Conservation (phyloP, 2,888 invertebrate species). For the Caenorhabditis wallacei region DNA sequence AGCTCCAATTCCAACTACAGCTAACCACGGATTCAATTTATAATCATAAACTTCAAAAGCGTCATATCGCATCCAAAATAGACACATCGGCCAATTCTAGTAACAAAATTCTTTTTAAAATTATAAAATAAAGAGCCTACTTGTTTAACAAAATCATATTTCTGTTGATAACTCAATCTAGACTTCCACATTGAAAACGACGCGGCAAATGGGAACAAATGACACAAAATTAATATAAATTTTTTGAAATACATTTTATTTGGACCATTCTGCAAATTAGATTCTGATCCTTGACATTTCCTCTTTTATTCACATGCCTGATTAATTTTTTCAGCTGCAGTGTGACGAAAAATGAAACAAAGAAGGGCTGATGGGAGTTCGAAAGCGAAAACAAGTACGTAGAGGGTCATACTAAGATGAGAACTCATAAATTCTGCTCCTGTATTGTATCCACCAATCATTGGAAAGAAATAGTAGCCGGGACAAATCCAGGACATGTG, state of each 20-base stretch:
- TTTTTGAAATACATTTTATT: conserved; percentile 1
- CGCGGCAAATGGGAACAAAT: conserved; percentile 5
- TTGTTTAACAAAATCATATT: conserved; percentile 10
- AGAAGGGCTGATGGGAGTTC: conserved; percentile 37
- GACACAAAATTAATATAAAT: background rate
- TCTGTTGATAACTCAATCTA: background rate
- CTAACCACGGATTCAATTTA: conserved; percentile 35
- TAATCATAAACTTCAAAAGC: conserved; percentile 50
- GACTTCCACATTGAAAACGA: conserved; percentile 17
- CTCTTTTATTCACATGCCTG: background rate
- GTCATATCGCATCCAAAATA: background rate
- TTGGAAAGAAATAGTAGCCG: conserved; percentile 41
- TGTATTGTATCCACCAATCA: conserved; percentile 30
- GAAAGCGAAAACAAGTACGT: conserved; percentile 20
- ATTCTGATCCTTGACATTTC: background rate
- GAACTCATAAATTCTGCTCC: background rate
- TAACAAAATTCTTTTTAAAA: background rate
- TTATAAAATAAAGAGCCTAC: too few relatives aligned
- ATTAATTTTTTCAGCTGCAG: conserved; percentile 17
- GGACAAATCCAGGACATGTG: conserved; percentile 22
- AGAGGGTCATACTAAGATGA: conserved; percentile 19
- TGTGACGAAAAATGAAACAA: conserved; percentile 48
- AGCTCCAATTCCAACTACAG: conserved; percentile 21
- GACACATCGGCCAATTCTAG: conserved; percentile 27
- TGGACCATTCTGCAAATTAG: conserved; percentile 8